Evolutionary conservation across 2,797 vertebrate species (phyloP).

Genomic region (Neostethus bicornis): DNA sequence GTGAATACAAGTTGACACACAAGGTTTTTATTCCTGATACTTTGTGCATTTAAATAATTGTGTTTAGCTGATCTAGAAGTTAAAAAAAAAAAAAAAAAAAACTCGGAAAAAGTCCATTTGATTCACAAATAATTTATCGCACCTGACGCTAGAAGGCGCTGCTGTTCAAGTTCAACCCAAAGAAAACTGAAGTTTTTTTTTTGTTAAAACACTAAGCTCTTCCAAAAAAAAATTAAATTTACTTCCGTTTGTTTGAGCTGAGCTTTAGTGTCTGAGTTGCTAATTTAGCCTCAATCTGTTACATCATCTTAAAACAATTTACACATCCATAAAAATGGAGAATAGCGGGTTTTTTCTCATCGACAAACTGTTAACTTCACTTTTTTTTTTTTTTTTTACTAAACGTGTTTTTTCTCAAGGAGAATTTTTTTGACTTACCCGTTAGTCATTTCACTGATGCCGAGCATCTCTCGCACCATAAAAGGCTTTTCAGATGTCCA

Average conservation of each 20-base stretch:
- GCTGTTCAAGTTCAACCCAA: conserved; percentile 1
- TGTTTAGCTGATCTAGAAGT: no score
- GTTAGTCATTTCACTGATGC: conserved; percentile 79
- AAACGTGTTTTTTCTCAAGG: neutral
- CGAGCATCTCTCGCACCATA: conserved; percentile 66
- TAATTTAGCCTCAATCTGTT: neutral
- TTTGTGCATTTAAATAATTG: neutral
- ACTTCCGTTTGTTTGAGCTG: neutral
- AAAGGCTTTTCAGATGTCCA: conserved; percentile 1
- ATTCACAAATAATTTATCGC: no score
- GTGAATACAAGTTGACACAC: neutral
- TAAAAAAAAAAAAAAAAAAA: no score
- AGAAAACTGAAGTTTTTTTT: conserved; percentile 5
- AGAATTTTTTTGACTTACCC: conserved; percentile 66
- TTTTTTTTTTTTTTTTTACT: conserved; percentile 35
- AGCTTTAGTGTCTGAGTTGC: neutral
- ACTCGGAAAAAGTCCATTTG: no score
- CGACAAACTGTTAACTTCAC: conserved; percentile 46
- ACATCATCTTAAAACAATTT: neutral
- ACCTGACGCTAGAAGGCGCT: conserved; percentile 27
- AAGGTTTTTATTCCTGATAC: neutral
- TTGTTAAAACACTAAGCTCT: neutral
- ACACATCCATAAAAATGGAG: conserved; percentile 5
- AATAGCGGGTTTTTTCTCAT: neutral
- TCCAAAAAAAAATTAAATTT: neutral